These are phyloP conservation scores for Cheilosia impressa DNA, from an alignment of 2,888 invertebrate genomes.

Conservation along the genomic window DNA sequence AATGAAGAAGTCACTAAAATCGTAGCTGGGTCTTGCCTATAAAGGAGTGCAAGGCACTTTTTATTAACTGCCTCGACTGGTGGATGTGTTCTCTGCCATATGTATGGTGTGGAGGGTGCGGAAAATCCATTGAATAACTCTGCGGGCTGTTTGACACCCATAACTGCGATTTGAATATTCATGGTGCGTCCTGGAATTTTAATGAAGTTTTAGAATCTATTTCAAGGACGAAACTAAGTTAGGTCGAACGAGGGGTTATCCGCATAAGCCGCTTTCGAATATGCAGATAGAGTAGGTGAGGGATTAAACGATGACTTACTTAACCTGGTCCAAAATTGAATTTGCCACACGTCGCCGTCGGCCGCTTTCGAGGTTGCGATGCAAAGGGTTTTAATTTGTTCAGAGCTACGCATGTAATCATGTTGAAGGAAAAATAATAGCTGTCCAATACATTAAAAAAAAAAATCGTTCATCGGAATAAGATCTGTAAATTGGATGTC, in stretches of 20 bases:
- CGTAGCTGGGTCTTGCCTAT: not conserved
- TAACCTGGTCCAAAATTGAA: not conserved
- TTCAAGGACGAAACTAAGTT: slow-evolving; percentile 46
- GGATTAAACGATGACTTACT: not conserved
- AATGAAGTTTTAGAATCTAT: slow-evolving; percentile 43
- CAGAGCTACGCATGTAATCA: too few relatives aligned
- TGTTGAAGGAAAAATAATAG: too few relatives aligned
- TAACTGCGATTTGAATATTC: slow-evolving; percentile 63
- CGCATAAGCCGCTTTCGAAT: not conserved
- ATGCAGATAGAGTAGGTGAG: not conserved
- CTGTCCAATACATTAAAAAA: too few relatives aligned
- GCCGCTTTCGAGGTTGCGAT: too few relatives aligned
- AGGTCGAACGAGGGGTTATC: not conserved
- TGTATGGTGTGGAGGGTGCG: not conserved
- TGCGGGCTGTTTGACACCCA: slow-evolving; percentile 23
- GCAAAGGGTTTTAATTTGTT: too few relatives aligned
- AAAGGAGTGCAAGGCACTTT: not conserved
- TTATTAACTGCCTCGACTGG: not conserved
- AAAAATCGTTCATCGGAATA: too few relatives aligned
- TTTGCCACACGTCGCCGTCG: too few relatives aligned
- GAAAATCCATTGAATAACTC: slow-evolving; percentile 40
- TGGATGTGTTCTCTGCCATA: not conserved
- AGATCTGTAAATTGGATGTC: too few relatives aligned
- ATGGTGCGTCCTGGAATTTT: slow-evolving; percentile 50
- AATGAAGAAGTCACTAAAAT: slow-evolving; percentile 3